Percentiles rank a stretch among this genome's conserved stretches.
These are phyloP conservation scores for Alectoris magna DNA, from an alignment of 2,797 vertebrate genomes.

Conservation along the genomic window DNA sequence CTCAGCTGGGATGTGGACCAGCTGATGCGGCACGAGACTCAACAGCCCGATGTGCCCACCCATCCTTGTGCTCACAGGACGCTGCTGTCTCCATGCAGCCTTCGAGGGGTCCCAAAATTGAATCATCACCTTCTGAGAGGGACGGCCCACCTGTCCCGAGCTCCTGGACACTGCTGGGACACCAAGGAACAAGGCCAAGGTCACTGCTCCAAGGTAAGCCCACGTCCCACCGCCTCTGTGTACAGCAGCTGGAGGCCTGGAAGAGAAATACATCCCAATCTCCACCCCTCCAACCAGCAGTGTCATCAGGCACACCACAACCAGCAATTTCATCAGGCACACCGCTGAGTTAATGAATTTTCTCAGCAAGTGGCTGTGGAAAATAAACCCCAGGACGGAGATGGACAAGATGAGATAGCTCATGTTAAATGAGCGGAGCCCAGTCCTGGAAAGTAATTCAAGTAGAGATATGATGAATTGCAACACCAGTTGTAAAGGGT, in stretches of 20 bases:
- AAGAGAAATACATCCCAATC: not conserved
- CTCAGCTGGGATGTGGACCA: fast-evolving
- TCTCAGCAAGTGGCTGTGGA: not conserved
- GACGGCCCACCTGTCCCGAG: not conserved
- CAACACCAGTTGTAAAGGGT: not conserved
- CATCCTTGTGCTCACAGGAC: fast-evolving
- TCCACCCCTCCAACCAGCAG: not conserved
- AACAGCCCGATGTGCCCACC: not conserved
- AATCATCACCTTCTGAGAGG: not conserved
- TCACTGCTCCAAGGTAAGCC: not conserved
- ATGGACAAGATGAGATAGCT: slow-evolving; percentile 6
- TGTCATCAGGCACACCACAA: not conserved
- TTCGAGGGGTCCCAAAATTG: not conserved
- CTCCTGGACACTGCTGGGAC: not conserved
- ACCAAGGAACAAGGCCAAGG: not conserved
- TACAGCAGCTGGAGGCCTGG: not conserved
- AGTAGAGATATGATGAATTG: not conserved
- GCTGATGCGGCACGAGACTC: not conserved
- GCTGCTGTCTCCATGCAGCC: not conserved
- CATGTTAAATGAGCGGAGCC: not conserved
- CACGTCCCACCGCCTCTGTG: not conserved
- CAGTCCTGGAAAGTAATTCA: not conserved
- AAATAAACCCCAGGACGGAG: not conserved
- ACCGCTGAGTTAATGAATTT: not conserved
- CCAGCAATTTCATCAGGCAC: not conserved